Evolutionary conservation across 2,888 invertebrate species (phyloP).

Genomic region (Phyllotreta cruciferae): DNA sequence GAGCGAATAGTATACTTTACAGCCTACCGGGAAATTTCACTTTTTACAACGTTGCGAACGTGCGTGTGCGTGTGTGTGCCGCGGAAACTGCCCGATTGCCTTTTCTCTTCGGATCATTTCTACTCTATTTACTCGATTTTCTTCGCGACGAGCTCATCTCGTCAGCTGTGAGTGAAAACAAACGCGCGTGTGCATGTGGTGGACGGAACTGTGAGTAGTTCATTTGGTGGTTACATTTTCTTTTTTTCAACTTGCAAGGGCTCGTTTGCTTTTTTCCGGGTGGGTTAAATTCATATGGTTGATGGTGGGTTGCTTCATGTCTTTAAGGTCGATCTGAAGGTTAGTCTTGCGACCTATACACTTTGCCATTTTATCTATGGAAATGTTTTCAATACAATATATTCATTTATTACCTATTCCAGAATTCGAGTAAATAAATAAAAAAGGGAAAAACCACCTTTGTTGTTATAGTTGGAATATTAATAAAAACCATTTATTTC

Average conservation of each 20-base stretch:
- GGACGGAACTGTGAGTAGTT: constrained; percentile 31
- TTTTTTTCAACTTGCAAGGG: neutral
- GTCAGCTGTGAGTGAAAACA: constrained; percentile 33
- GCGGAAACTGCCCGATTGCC: constrained; percentile 31
- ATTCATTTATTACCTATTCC: neutral
- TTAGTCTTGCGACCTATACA: constrained; percentile 10
- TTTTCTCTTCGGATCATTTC: constrained; percentile 11
- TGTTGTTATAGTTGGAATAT: too few species aligned
- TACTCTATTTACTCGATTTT: constrained; percentile 13
- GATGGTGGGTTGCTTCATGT: constrained; percentile 14
- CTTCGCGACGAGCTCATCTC: constrained; percentile 18
- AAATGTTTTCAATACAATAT: neutral
- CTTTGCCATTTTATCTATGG: neutral
- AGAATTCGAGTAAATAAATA: too few species aligned
- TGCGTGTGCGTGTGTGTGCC: constrained; percentile 2
- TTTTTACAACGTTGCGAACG: constrained; percentile 16
- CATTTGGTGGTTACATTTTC: constrained; percentile 25
- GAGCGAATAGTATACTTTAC: constrained; percentile 5
- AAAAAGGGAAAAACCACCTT: too few species aligned
- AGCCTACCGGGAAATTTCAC: constrained; percentile 28
- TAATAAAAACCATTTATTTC: too few species aligned
- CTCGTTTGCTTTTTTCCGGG: constrained; percentile 16
- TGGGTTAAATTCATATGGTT: neutral
- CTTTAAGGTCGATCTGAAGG: constrained; percentile 23
- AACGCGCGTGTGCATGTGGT: constrained; percentile 33